Conservation (phyloP, 1,140 invertebrate genomes). For the Drosophila ambigua region DNA sequence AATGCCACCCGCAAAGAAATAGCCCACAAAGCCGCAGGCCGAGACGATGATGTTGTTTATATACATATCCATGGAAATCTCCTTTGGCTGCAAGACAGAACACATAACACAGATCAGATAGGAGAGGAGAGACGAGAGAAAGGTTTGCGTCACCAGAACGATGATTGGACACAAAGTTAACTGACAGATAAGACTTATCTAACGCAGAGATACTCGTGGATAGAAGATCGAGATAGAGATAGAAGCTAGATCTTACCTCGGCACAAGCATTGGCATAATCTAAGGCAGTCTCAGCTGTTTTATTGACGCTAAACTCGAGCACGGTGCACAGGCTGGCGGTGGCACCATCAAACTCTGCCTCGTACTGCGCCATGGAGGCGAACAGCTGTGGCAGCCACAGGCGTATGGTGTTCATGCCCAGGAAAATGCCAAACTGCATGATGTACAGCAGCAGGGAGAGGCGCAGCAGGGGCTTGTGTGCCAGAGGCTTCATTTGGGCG, state of each 20-base stretch:
- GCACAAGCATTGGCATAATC: conserved; percentile 56
- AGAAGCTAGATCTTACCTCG: conserved; percentile 33
- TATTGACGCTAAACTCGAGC: conserved; percentile 76
- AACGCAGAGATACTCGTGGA: not conserved
- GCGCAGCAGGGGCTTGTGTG: conserved; percentile 69
- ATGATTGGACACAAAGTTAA: conserved; percentile 14
- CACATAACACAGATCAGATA: too few relatives aligned
- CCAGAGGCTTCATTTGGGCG: conserved; percentile 74
- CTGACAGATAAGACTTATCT: conserved; percentile 7
- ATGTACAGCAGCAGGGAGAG: conserved; percentile 66
- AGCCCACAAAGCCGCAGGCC: conserved; percentile 84
- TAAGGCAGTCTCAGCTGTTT: conserved; percentile 52
- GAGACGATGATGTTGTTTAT: conserved; percentile 85
- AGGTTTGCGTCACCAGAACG: conserved; percentile 9
- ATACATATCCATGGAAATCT: conserved; percentile 85
- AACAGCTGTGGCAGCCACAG: conserved; percentile 81
- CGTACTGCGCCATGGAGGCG: conserved; percentile 76
- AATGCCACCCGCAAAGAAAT: conserved; percentile 84
- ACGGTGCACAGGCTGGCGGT: conserved; percentile 73
- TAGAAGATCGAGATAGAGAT: not conserved
- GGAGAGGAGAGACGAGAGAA: not conserved
- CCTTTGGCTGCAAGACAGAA: conserved; percentile 37
- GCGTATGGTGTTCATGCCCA: conserved; percentile 80
- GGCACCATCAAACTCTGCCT: conserved; percentile 26
- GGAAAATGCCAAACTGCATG: conserved; percentile 79